These are phyloP conservation scores for Spodoptera litura DNA, from an alignment of 1,140 invertebrate species.

Conservation along the genomic window DNA sequence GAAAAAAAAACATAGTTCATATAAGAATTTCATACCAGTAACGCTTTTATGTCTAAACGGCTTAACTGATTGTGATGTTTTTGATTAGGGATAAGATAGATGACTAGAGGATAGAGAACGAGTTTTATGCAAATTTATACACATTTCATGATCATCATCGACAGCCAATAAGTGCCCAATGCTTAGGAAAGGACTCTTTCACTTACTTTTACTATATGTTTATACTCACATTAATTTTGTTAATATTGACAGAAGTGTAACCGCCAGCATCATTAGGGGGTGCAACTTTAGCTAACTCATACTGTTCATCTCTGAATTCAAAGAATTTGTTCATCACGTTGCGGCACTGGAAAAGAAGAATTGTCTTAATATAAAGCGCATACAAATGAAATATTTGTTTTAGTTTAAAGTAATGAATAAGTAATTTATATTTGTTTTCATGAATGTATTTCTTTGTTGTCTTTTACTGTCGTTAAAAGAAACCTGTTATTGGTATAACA, in stretches of 20 bases:
- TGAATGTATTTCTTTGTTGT: too few species aligned
- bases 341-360: constrained; percentile 49
- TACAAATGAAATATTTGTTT: too few species aligned
- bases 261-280: constrained; percentile 43
- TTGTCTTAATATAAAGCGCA: neutral
- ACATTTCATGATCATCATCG: neutral
- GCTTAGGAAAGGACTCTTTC: too few species aligned
- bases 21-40: neutral
- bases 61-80: neutral
- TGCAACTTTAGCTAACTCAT: constrained; percentile 33
- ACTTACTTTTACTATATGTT: too few species aligned
- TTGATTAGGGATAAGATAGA: neutral
- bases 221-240: constrained; percentile 51
- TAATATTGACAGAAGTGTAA: constrained; percentile 58
- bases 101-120: neutral
- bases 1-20: neutral
- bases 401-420: too few species aligned
- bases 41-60: neutral
- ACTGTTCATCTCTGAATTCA: constrained; percentile 53
- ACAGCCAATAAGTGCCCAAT: too few species aligned
- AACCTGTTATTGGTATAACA: neutral
- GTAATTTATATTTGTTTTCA: too few species aligned
- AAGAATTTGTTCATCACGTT: constrained; percentile 54
- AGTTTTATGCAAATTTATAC: neutral
- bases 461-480: too few species aligned